Evolutionary conservation across 1,140 invertebrate genomes (phyloP), one percentile per base, ranked within the genome.

Genomic region (Tetramorium parvispinum): DNA sequence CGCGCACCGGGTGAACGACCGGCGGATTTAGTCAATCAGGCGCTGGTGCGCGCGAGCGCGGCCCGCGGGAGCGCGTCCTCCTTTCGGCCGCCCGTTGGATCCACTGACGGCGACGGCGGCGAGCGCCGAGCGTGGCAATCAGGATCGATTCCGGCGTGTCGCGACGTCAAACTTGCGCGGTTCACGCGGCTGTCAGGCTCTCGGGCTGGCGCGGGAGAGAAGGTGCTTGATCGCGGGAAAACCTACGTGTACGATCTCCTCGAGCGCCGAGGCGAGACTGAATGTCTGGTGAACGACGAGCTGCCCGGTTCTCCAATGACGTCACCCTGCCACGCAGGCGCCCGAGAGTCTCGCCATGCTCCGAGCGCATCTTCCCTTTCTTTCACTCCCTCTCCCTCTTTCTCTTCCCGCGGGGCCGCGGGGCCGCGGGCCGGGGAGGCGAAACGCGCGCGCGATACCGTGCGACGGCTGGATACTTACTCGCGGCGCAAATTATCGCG

Each of bases 281-380:
- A 94, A 61, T 94, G 94, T 94, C 94, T 94, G 88, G 89, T 85
- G 85, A 87, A 78, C 83, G 78, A 88, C 87, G 86, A 89, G 86
- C 89, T 91, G 91, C 91, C 91, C 91, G 92, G 93, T 94, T 94
- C 94, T 79, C 93, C 94, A 94, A 91, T 95, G 94, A 94, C 94
- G 94, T 95, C 94, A 95, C 88, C 83, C 73, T 68, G 89, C 91
- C 81, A 94, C 94, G 94, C 94, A 94, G 91, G 94, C 94, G 94
- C 93, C 91, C 78, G 88, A 81, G 89, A 88, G 92, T 92, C 93
- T 92, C 91, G 88, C 76, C 70, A 55, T 81, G 88, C 90, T 81
- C 76, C 85, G 75, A 70, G 86, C 82, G 87, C 81, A 86, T 76
- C 85, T 91, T 87, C 61, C 76, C 71, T 24, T 27, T 57, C 53